Evolutionary conservation across 2,113 vertebrate species (phyloP).

Genomic region (Phaetusa simplex): DNA sequence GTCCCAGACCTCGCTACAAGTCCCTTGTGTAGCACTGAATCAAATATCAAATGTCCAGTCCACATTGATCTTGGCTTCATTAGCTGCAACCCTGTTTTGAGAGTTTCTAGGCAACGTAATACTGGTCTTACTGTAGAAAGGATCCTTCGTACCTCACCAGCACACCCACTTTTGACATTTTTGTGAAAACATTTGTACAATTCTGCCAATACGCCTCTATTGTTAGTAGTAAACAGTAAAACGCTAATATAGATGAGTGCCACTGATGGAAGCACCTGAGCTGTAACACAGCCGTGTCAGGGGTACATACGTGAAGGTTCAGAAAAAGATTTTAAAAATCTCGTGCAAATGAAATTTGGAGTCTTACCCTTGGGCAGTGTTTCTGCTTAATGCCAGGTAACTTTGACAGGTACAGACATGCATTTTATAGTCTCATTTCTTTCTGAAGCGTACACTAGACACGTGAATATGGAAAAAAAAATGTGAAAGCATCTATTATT

Average conservation of each 20-base stretch:
- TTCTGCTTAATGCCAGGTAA: not conserved
- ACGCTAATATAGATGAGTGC: not conserved
- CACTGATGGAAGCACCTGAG: not conserved
- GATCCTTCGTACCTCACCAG: not conserved
- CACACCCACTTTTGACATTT: not conserved
- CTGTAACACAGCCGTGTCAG: not conserved
- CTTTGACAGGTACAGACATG: constrained; percentile 1
- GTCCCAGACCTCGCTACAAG: not conserved
- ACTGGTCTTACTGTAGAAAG: not conserved
- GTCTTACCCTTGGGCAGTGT: not conserved
- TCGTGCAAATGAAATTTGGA: not conserved
- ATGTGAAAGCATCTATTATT: not conserved
- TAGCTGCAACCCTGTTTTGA: not conserved
- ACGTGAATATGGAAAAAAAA: not conserved
- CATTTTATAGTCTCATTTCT: not conserved
- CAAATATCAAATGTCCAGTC: not conserved
- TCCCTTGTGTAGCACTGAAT: not conserved
- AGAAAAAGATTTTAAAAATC: not conserved
- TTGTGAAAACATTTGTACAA: not conserved
- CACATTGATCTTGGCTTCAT: not conserved
- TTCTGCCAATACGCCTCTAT: not conserved
- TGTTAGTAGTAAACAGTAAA: not conserved
- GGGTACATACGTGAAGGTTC: not conserved
- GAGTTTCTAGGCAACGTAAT: not conserved
- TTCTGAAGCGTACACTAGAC: not conserved